phyloP scores from a whole-genome alignment of 2,888 invertebrate species.

The Chymomyza procnemis region DNA sequence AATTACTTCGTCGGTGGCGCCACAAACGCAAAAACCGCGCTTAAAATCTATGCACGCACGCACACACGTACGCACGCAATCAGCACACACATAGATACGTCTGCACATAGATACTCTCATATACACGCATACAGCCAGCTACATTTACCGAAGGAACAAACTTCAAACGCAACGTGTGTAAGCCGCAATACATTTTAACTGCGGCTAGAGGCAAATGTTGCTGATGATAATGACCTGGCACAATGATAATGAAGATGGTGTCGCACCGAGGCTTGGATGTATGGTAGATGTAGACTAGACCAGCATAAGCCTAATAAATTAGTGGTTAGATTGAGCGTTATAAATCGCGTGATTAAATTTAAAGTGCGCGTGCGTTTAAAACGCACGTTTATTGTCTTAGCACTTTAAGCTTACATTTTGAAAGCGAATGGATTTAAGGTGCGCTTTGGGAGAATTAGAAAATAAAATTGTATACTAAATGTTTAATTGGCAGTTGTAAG shows the following conservation, averaged over 20 bases:
- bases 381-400: background rate
- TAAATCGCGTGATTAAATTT: slow-evolving; percentile 67
- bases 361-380: slow-evolving; percentile 44
- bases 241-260: background rate
- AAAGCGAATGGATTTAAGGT: background rate
- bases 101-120: background rate
- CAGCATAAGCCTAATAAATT: slow-evolving; percentile 61
- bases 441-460: too few species aligned
- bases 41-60: slow-evolving; percentile 50
- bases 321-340: slow-evolving; percentile 66
- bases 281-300: slow-evolving; percentile 24
- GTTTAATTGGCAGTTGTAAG: too few species aligned
- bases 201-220: slow-evolving; percentile 43
- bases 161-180: slow-evolving; percentile 35
- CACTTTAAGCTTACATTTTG: background rate
- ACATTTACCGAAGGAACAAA: slow-evolving; percentile 5
- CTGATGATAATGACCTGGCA: background rate
- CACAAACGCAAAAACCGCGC: slow-evolving; percentile 61
- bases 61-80: slow-evolving; percentile 2
- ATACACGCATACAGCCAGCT: slow-evolving; percentile 3
- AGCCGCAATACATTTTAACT: slow-evolving; percentile 59
- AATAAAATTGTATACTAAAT: too few species aligned
- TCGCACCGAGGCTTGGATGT: slow-evolving; percentile 11
- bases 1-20: slow-evolving; percentile 53
- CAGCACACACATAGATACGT: slow-evolving; percentile 32